Evolutionary conservation across 2,113 vertebrate genomes (phyloP).

Genomic region (Geococcyx californianus): DNA sequence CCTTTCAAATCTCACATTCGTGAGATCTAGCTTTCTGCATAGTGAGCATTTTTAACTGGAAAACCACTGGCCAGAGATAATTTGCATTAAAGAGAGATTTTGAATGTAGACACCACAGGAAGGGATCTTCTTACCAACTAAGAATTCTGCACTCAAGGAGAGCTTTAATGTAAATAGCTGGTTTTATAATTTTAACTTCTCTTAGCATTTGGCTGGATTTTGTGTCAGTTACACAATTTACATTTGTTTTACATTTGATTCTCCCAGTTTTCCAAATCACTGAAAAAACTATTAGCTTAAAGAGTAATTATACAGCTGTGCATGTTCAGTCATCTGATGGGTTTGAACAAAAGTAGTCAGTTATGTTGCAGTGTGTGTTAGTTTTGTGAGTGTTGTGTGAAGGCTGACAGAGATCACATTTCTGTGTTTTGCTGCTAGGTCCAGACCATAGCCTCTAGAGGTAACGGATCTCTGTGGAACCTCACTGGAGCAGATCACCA

Average conservation of each 20-base stretch:
- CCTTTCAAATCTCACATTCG: neutral
- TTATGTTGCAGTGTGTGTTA: neutral
- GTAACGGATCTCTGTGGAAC: slow-evolving; percentile 38
- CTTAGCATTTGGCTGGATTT: slow-evolving; percentile 6
- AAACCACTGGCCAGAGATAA: slow-evolving; percentile 2
- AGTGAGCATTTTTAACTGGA: neutral
- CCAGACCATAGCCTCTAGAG: slow-evolving; percentile 2
- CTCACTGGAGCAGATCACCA: slow-evolving; percentile 51
- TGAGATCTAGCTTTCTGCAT: slow-evolving; percentile 11
- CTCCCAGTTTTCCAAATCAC: neutral
- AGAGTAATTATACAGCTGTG: neutral
- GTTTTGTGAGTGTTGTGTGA: slow-evolving; percentile 33
- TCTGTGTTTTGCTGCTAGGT: slow-evolving; percentile 1
- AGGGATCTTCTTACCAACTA: neutral
- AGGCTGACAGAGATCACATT: slow-evolving; percentile 61
- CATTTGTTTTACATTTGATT: neutral
- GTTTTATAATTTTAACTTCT: neutral
- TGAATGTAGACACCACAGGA: neutral
- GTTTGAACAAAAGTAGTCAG: neutral
- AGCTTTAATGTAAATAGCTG: neutral
- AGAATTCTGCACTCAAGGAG: neutral
- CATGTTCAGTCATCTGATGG: neutral
- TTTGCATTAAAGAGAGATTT: neutral
- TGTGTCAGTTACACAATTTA: neutral
- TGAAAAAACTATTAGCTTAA: neutral